These are phyloP conservation scores for Atherinosoma microstoma DNA, from an alignment of 2,797 vertebrate genomes.

Conservation along the genomic window DNA sequence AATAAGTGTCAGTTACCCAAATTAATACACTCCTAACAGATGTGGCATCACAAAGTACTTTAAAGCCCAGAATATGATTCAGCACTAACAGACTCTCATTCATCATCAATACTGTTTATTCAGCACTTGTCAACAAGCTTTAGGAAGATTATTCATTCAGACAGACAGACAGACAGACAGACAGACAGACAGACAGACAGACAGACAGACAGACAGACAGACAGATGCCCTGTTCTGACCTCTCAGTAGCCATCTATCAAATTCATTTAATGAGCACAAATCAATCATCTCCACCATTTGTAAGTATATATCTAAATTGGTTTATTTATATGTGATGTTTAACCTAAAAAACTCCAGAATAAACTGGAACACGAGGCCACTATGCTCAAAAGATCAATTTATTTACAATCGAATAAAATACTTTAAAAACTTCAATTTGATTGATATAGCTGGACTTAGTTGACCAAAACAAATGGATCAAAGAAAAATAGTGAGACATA, in stretches of 20 bases:
- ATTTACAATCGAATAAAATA: too few species aligned
- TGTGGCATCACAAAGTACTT: slow-evolving; percentile 16
- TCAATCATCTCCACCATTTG: slow-evolving; percentile 42
- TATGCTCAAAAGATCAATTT: too few species aligned
- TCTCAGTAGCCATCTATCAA: slow-evolving; percentile 58
- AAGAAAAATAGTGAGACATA: too few species aligned
- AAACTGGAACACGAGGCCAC: too few species aligned
- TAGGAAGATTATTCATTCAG: slow-evolving; percentile 42
- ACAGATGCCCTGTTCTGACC: slow-evolving; percentile 20
- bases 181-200: too few species aligned
- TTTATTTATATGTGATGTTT: slow-evolving; percentile 29
- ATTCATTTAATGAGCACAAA: slow-evolving; percentile 43
- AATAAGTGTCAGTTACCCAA: slow-evolving; percentile 22
- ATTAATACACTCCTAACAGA: slow-evolving; percentile 33
- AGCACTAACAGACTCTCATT: slow-evolving; percentile 28
- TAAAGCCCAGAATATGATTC: slow-evolving; percentile 19
- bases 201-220: too few species aligned
- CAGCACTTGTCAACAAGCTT: slow-evolving; percentile 36
- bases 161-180: too few species aligned
- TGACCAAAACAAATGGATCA: too few species aligned
- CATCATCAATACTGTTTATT: slow-evolving; percentile 46
- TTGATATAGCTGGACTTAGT: too few species aligned
- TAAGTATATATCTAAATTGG: slow-evolving; percentile 26
- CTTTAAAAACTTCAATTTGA: too few species aligned
- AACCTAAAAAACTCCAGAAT: too few species aligned